A percentile compares a stretch with the other conserved stretches of the same genome.
phyloP scores from a whole-genome alignment of 2,888 invertebrate species.

The Phlogophora meticulosa region DNA sequence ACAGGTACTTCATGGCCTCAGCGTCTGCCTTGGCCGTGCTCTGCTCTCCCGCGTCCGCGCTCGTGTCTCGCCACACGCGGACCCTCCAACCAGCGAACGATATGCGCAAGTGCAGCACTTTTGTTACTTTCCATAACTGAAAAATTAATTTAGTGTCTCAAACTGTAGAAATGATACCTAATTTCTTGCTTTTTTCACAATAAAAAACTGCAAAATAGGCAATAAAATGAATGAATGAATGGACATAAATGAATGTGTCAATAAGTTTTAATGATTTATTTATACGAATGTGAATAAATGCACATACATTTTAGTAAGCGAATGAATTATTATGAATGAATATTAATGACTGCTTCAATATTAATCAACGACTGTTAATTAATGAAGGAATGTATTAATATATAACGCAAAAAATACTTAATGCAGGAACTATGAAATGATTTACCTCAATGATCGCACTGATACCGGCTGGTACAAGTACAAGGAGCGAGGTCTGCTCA shows the following conservation, averaged over 20 bases:
- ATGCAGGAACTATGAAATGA: not conserved
- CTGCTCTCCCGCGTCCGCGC: constrained; percentile 92
- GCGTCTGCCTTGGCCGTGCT: constrained; percentile 97
- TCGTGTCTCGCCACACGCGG: constrained; percentile 80
- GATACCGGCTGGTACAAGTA: constrained; percentile 96
- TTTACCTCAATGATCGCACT: constrained; percentile 97
- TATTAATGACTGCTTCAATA: no score
- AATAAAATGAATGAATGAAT: no score
- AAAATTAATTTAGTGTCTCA: constrained; percentile 45
- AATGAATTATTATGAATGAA: not conserved
- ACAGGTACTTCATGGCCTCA: constrained; percentile 97
- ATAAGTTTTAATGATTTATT: no score
- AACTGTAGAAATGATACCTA: not conserved
- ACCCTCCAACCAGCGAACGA: constrained; percentile 82
- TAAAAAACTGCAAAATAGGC: not conserved
- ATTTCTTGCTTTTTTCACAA: not conserved
- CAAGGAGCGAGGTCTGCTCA: constrained; percentile 97
- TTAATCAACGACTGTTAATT: not conserved
- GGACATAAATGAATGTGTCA: not conserved
- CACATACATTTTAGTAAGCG: no score
- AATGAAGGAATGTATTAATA: not conserved
- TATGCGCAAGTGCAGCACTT: constrained; percentile 95
- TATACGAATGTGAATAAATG: no score
- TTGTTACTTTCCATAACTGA: constrained; percentile 98
- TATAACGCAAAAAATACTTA: not conserved